Evolutionary conservation across 2,113 vertebrate genomes (phyloP), one percentile per base, ranked within the genome.

Genomic region (Thalassarche chlororhynchos): DNA sequence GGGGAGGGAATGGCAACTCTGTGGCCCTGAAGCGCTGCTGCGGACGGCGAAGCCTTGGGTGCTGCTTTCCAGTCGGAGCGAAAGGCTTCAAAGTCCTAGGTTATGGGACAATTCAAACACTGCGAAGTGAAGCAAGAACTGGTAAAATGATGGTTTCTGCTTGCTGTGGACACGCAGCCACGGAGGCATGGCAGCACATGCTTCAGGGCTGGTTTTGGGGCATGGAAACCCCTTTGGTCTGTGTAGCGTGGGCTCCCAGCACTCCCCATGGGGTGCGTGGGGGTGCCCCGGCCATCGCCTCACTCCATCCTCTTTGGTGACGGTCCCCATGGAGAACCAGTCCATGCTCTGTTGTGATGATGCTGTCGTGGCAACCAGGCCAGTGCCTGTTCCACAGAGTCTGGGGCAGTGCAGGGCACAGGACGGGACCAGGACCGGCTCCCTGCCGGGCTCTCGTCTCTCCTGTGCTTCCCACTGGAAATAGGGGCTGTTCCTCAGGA

Each of bases 341-440:
- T 40, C 49, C 40, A 16, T 9, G 0, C 12, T 8, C 13, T 2
- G 0, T 2, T 42, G 32, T 4, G n/a, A 14, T 46, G 74, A 5
- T 0, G 20, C 64, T 46, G 62, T 58, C 23, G 0, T 61, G 60
- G 64, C 77, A 84, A 90, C 91, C 29, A 11, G 58, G 21, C 42
- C 85, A 14, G 24, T 0, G 3, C 3, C 9, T 9, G 69, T 81
- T 46, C 72, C 77, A 8, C 3, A 11, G 46, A 38, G 8, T 19
- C 36, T 34, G 91, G 85, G 25, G 2, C 77, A 18, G 36, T 2
- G 72, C 68, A 21, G 21, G 51, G 19, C 3, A 9, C 44, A 36
- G 60, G 82, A n/a, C 8, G 2, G 29, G 28, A 12, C 6, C 2
- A 0, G 46, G 46, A 38, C 17, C 4, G 0, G 13, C n/a, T 68